Evolutionary conservation across 92 coral and sea anemone species (phyloP), one percentile per base, ranked within the genome.

Genomic region (Epizoanthus fatuus): DNA sequence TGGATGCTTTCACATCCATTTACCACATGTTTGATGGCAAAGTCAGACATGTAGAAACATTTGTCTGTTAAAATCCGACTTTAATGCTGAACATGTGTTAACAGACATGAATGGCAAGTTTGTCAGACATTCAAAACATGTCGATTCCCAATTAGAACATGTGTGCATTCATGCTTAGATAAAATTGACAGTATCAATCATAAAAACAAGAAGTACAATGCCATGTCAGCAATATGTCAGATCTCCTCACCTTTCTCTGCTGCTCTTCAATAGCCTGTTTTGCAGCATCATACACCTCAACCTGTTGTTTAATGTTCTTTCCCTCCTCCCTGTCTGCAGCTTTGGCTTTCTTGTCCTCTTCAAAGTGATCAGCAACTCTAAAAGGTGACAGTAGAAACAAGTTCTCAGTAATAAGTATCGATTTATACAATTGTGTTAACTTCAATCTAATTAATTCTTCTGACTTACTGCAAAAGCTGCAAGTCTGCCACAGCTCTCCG

Each of bases 221-320:
- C 11, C 1, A 6, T 47, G 52, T 5, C 1, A 29, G 35, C 35
- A 49, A 49, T 29, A 10, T 3, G 62, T 72, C 10, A 37, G 9
- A 4, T 42, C n/a, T 58, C 80, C 77, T 12, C 45, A 96, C 98
- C 96, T 95, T 89, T 85, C 93, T 89, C 71, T 92, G 86, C 73
- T 95, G 93, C 42, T 95, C 97, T 80, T 97, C 98, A 58, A 97
- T 93, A 55, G 93, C 87, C 62, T 69, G 58, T 54, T 97, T 97
- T 0, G 98, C 99, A 22, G 97, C 98, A 51, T 87, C 83, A 69
- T 95, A 97, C 97, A 97, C 87, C 53, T 92, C 97, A 76, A 97
- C 98, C 74, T 97, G 99, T 66, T 95, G 94, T 64, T 86, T 97
- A 10, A 95, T 83, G 42, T 95, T 97, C 44, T 87, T 83, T 16